Evolutionary conservation across 2,888 invertebrate species (phyloP).

Genomic region (Brenthis hecate): DNA sequence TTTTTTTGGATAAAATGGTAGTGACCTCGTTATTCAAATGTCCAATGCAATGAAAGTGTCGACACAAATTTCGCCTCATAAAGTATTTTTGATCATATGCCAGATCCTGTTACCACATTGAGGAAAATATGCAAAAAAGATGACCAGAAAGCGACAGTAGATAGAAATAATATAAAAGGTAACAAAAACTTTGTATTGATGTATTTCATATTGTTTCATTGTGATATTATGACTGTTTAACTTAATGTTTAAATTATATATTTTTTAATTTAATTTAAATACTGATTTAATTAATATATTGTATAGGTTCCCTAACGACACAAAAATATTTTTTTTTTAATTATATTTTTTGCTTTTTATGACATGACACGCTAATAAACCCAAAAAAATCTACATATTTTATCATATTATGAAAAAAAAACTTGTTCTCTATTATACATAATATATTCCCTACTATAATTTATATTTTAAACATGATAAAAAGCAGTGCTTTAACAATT

Average conservation of each 20-base stretch:
- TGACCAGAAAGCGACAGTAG: constrained; percentile 46
- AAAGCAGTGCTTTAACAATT: too few species aligned
- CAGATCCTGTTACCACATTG: constrained; percentile 48
- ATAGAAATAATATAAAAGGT: not conserved
- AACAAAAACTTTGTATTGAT: not conserved
- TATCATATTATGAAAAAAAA: too few species aligned
- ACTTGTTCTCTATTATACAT: too few species aligned
- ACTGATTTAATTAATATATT: not conserved
- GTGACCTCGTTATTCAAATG: constrained; percentile 14
- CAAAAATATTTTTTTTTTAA: not conserved
- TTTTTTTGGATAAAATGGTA: not conserved
- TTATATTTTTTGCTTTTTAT: not conserved
- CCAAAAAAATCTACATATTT: too few species aligned
- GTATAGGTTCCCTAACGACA: not conserved
- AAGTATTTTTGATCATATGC: constrained; percentile 59
- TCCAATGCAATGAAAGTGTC: constrained; percentile 12
- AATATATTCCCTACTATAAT: too few species aligned
- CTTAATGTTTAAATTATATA: too few species aligned
- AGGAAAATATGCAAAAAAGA: constrained; percentile 46
- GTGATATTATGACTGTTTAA: not conserved
- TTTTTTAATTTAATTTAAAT: too few species aligned
- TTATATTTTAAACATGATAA: too few species aligned
- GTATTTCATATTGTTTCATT: not conserved
- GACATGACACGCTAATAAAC: too few species aligned
- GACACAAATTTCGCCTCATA: constrained; percentile 33